phyloP scores from a whole-genome alignment of 2,888 invertebrate species.

The Molanna angustata region DNA sequence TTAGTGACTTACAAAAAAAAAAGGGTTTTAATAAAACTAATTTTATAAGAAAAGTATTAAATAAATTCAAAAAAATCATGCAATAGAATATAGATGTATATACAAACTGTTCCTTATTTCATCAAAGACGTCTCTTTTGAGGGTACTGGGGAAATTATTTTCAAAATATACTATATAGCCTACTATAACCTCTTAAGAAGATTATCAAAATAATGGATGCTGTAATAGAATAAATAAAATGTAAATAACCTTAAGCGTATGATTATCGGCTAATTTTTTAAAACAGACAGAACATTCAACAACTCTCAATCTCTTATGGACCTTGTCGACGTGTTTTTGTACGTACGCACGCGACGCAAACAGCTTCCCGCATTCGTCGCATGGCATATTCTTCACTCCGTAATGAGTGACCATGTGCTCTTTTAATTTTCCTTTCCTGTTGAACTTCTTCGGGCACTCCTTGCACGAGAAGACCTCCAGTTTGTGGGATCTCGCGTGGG shows the following conservation, averaged over 20 bases:
- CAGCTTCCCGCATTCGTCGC: slow-evolving; percentile 21
- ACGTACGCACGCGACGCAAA: slow-evolving; percentile 19
- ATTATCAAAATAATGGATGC: too few species aligned
- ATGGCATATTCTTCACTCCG: slow-evolving; percentile 24
- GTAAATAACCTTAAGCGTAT: slow-evolving; percentile 23
- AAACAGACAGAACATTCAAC: slow-evolving; percentile 17
- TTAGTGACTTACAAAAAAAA: too few species aligned
- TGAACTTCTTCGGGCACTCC: slow-evolving; percentile 21
- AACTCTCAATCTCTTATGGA: slow-evolving; percentile 14
- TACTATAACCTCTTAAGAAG: too few species aligned
- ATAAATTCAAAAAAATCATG: too few species aligned
- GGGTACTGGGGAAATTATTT: too few species aligned
- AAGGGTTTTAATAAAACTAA: too few species aligned
- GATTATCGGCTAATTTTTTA: slow-evolving; percentile 17
- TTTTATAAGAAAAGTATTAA: too few species aligned
- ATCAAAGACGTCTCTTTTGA: too few species aligned
- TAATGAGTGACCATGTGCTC: slow-evolving; percentile 23
- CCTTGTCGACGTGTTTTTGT: slow-evolving; percentile 19
- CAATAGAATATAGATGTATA: too few species aligned
- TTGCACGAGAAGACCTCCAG: slow-evolving; percentile 9
- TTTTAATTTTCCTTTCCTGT: slow-evolving; percentile 17
- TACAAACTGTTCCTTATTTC: too few species aligned
- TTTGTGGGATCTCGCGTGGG: slow-evolving; percentile 15
- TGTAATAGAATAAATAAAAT: too few species aligned
- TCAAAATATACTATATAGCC: too few species aligned